Evolutionary conservation across 2,888 invertebrate genomes (phyloP), one percentile per base, ranked within the genome.

Genomic region (Drosophila algonquin): DNA sequence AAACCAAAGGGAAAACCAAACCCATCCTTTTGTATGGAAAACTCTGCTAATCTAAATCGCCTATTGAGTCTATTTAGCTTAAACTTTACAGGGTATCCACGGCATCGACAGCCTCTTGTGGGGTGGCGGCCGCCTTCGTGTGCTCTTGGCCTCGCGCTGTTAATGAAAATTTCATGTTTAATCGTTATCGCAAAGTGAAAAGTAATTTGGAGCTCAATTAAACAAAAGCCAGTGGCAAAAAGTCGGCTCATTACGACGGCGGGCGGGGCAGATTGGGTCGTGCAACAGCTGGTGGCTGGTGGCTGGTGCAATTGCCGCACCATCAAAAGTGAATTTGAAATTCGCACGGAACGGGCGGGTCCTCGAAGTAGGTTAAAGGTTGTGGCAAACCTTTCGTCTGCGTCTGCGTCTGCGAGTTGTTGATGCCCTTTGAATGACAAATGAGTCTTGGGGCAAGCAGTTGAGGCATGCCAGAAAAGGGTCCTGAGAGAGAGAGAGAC

Each of bases 181-280:
- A 60, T 60, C 59, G 61, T 71, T 72, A 64, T 61, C 64, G 69
- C 76, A 85, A 82, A 87, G 85, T 78, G 68, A 84, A 87, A 84
- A 80, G 87, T 77, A 77, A 80, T 80, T 87, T 75, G 79, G 46
- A 44, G 79, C 73, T 69, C 80, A 87, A 87, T 84, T 87, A 82
- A 80, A 64, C 60, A 65, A 62, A 51, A 65, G 40, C n/a, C 73
- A 64, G 52, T 67, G 61, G 72, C 53, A 18, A 16, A 72, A 73
- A 61, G 58, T 53, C 64, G 55, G 63, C 50, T 61, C 71, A 83
- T 86, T 81, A 74, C 69, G 62, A 67, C 47, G 53, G 24, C 24
- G 5, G 24, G 24, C 24, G 24, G 0, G 30, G 32, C 3, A 40
- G 18, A 18, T 14, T 21, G 21, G 3, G 21, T 21, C 72, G 45